Conservation (phyloP, 2,113 vertebrate species). For the Grus americana region DNA sequence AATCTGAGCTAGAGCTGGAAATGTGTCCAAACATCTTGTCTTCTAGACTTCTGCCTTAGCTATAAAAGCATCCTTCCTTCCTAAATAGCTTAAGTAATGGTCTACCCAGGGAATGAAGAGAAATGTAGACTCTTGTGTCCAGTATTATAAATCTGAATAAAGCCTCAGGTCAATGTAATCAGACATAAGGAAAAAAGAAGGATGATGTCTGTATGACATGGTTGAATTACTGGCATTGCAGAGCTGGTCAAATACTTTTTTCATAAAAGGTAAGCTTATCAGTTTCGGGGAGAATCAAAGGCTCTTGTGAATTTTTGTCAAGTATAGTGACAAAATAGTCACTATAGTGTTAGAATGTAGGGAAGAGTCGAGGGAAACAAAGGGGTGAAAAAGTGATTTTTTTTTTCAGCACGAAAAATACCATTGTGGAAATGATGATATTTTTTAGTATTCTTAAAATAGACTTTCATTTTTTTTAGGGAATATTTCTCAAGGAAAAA, state of each 20-base stretch:
- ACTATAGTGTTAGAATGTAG: background rate
- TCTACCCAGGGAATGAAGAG: background rate
- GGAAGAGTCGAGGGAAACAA: background rate
- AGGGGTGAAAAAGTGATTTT: background rate
- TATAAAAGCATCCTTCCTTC: conserved; percentile 6
- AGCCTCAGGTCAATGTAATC: conserved; percentile 1
- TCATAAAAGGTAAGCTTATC: background rate
- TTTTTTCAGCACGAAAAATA: background rate
- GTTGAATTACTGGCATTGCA: background rate
- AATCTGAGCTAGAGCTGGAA: background rate
- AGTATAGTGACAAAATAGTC: background rate
- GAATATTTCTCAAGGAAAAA: background rate
- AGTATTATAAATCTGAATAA: background rate
- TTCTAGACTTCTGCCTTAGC: background rate
- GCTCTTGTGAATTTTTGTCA: background rate
- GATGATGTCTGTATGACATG: background rate
- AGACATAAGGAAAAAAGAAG: background rate
- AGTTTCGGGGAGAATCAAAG: background rate
- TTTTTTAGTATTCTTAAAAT: background rate
- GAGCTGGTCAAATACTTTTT: background rate
- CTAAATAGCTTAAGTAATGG: background rate
- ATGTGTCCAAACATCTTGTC: background rate
- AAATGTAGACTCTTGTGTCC: conserved; percentile 3
- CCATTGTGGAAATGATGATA: background rate
- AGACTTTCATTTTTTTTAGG: background rate